Evolutionary conservation across 2,888 invertebrate genomes (phyloP), one percentile per base, ranked within the genome.

Genomic region (Agonum fuliginosum): DNA sequence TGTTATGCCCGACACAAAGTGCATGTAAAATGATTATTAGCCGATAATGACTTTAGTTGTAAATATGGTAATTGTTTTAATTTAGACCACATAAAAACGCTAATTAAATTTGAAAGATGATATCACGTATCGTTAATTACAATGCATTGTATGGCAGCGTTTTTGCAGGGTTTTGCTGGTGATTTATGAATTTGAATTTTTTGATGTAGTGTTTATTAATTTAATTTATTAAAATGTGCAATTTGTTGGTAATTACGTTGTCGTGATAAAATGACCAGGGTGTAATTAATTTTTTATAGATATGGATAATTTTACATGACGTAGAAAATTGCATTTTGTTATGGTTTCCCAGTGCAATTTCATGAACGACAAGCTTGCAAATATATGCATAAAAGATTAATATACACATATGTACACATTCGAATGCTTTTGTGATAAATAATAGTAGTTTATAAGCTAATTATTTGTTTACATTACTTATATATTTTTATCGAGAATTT

Each of bases 51-150:
- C 67, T 67, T 41, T 41, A 20, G 67, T 41, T 67, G 67, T 67
- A 41, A 67, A 67, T 41, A 67, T 67, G 67, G 67, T 67, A 67
- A 67, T 67, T 67, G 41, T 67, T 67, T 67, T 12, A 17, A 67
- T 67, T 67, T 67, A 67, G 37, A n/a, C 12, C 37, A 41, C 41
- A 8, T 62, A 41, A 67, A 62, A 67, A 67, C 67, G 6, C 22
- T 67, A 67, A 67, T 67, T 67, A 67, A 67, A 41, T 41, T 41
- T 37, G 41, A 67, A 62, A 62, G 67, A 67, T 67, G 67, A 67
- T 67, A 67, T 62, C 58, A 6, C 30, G 58, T 12, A 54, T 24
- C 54, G 58, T 30, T 62, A 62, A 62, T 62, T 62, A 62, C 58
- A 34, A 12, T 62, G 58, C 30, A 5, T 27, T 27, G 12, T 12